Percentiles rank a stretch among this genome's conserved stretches.
These are phyloP conservation scores for Linurgus olivaceus DNA, from an alignment of 2,797 vertebrate species.

Conservation along the genomic window DNA sequence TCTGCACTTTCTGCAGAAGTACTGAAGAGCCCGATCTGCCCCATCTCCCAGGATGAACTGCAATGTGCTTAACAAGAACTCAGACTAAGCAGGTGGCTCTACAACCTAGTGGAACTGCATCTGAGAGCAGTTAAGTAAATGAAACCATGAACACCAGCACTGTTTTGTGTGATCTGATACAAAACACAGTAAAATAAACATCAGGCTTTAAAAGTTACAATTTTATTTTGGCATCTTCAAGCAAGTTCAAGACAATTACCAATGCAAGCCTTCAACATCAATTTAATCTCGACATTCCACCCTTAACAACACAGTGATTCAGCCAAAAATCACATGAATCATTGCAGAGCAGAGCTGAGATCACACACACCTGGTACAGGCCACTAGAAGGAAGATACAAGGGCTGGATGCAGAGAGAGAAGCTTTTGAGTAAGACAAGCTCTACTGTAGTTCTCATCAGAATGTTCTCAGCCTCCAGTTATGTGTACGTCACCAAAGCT, in stretches of 20 bases:
- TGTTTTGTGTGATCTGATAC: not conserved
- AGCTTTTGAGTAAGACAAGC: not conserved
- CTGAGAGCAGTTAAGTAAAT: not conserved
- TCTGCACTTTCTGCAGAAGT: not conserved
- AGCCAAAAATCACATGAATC: not conserved
- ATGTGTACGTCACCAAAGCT: not conserved
- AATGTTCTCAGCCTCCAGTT: not conserved
- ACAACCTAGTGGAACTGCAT: not conserved
- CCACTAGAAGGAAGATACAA: not conserved
- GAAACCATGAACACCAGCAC: not conserved
- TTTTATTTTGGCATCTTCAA: not conserved
- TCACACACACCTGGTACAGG: not conserved
- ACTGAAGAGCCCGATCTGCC: not conserved
- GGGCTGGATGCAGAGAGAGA: not conserved
- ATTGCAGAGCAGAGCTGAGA: not conserved
- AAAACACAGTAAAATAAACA: not conserved
- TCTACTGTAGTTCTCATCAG: not conserved
- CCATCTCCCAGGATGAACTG: not conserved
- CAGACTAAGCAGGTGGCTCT: not conserved
- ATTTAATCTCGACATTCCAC: not conserved
- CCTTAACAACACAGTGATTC: not conserved
- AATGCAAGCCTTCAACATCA: not conserved
- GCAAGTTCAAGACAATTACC: not conserved
- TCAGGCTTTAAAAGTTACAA: not conserved
- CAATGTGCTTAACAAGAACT: not conserved